A percentile compares a stretch with the other conserved stretches of the same genome.
These are phyloP conservation scores for Sparus aurata DNA, from an alignment of 2,797 vertebrate genomes.

Conservation along the genomic window DNA sequence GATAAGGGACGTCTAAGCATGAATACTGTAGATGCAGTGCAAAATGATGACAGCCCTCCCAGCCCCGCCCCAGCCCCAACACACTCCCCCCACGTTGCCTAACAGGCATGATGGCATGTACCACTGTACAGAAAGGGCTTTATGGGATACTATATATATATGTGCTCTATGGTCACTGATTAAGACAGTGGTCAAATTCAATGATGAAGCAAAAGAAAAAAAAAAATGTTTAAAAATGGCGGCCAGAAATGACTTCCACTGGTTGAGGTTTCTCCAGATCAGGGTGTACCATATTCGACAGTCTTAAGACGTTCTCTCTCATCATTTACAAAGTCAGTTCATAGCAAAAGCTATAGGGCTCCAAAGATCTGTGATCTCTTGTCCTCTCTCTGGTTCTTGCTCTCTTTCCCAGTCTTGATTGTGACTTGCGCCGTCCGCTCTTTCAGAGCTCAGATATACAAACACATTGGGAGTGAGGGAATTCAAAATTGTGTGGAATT, in stretches of 20 bases:
- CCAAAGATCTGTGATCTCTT: slow-evolving; percentile 67
- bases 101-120: slow-evolving; percentile 69
- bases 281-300: slow-evolving; percentile 59
- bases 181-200: slow-evolving; percentile 46
- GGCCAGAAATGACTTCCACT: slow-evolving; percentile 78
- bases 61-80: slow-evolving; percentile 15
- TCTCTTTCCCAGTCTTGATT: slow-evolving; percentile 79
- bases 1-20: slow-evolving; percentile 84
- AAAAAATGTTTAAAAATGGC: slow-evolving; percentile 56
- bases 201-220: slow-evolving; percentile 45
- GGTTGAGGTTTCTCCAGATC: slow-evolving; percentile 76
- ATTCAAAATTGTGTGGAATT: slow-evolving; percentile 69
- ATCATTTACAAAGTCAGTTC: slow-evolving; percentile 72
- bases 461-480: slow-evolving; percentile 72
- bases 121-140: slow-evolving; percentile 73
- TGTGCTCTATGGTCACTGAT: slow-evolving; percentile 79
- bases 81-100: slow-evolving; percentile 31
- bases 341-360: slow-evolving; percentile 61
- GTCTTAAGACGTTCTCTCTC: slow-evolving; percentile 60
- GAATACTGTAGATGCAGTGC: slow-evolving; percentile 87
- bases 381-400: slow-evolving; percentile 47
- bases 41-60: slow-evolving; percentile 80
- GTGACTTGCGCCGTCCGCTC: slow-evolving; percentile 84
- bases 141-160: slow-evolving; percentile 72
- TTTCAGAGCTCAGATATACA: slow-evolving; percentile 79